A percentile compares a stretch with the other conserved stretches of the same genome.
phyloP scores from a whole-genome alignment of 64 coral and sea anemone species.

The Montipora cactus region DNA sequence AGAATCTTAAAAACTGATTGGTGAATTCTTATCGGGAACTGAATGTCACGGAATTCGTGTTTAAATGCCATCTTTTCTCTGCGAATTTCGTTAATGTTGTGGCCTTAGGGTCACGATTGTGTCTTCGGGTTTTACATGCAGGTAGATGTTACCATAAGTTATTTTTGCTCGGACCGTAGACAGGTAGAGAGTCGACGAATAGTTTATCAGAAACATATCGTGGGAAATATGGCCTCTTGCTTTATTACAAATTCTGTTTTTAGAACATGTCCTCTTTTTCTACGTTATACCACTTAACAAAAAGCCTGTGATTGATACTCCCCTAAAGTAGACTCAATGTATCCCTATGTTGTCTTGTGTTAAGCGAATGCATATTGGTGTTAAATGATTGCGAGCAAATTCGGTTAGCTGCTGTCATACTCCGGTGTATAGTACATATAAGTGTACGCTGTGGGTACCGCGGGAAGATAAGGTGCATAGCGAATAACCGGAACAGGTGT shows the following conservation, averaged over 20 bases:
- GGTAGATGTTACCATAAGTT: background rate
- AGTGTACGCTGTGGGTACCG: background rate
- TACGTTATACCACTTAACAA: too few species aligned
- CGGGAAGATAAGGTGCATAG: slow-evolving; percentile 22
- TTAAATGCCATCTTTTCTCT: background rate
- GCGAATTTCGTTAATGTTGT: background rate
- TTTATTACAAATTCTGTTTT: background rate
- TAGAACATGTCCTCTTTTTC: too few species aligned
- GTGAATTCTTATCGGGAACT: background rate
- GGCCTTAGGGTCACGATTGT: background rate
- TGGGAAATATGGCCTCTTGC: background rate
- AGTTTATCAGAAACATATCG: background rate
- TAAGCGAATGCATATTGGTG: background rate
- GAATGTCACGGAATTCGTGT: background rate
- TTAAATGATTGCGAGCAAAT: background rate
- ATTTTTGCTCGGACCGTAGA: too few species aligned
- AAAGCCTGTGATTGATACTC: too few species aligned
- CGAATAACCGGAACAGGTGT: slow-evolving; percentile 44
- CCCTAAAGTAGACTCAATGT: background rate
- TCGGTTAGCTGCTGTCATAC: slow-evolving; percentile 35
- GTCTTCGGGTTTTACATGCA: background rate
- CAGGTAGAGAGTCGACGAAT: background rate
- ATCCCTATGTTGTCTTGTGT: background rate
- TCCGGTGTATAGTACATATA: slow-evolving; percentile 28
- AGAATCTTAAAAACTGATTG: background rate